These are phyloP conservation scores for Ctenomys sociabilis DNA, from an alignment of 2,113 vertebrate species.

Conservation along the genomic window DNA sequence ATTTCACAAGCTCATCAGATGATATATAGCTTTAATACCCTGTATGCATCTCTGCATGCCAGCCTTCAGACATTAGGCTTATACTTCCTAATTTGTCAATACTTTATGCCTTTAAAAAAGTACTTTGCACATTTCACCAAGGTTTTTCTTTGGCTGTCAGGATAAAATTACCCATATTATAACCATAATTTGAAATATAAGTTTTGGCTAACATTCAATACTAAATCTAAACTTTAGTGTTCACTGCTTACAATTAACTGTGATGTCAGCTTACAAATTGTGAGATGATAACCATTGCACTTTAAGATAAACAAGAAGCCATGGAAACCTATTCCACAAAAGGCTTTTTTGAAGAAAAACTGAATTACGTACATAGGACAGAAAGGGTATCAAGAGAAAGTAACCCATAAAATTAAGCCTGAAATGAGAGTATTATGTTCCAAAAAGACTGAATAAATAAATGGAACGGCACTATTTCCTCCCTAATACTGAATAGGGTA, in stretches of 20 bases:
- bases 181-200: not conserved
- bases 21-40: not conserved
- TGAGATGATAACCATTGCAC: not conserved
- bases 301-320: not conserved
- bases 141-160: not conserved
- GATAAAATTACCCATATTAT: not conserved
- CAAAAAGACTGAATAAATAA: not conserved
- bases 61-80: not conserved
- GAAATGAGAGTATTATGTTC: not conserved
- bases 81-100: not conserved
- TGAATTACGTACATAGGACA: not conserved
- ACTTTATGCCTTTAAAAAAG: conserved; percentile 31
- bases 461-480: not conserved
- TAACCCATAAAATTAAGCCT: not conserved
- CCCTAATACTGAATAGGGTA: not conserved
- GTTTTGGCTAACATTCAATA: not conserved
- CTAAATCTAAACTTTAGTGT: conserved; percentile 20
- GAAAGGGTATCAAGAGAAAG: not conserved
- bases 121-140: conserved; percentile 3
- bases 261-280: not conserved
- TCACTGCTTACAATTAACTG: conserved; percentile 28
- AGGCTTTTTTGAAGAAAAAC: not conserved
- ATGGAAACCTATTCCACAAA: not conserved
- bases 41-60: not conserved
- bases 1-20: not conserved